Conservation (phyloP, 64 coral and sea anemone genomes). For the Dendronephthya gigantea region DNA sequence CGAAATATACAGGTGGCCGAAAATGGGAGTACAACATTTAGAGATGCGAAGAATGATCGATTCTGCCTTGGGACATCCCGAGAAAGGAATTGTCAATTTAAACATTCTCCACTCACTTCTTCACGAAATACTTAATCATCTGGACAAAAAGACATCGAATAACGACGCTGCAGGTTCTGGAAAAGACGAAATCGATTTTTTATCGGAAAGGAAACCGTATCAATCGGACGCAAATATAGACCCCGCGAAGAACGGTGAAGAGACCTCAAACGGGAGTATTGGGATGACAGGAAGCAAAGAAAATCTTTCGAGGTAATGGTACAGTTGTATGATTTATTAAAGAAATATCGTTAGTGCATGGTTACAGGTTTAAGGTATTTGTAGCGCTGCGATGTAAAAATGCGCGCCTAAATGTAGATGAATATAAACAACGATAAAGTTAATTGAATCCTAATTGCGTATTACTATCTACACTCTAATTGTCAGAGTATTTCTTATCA, state of each 20-base stretch:
- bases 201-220: neutral
- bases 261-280: neutral
- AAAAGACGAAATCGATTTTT: neutral
- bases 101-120: neutral
- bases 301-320: neutral
- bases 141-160: neutral
- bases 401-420: neutral
- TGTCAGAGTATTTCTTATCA: neutral
- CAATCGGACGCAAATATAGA: neutral
- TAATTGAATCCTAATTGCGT: too few species aligned
- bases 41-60: neutral
- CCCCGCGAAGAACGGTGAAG: neutral
- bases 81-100: conserved; percentile 2
- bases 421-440: too few species aligned
- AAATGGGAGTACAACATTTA: conserved; percentile 2
- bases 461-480: neutral
- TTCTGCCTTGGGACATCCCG: neutral
- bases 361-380: neutral
- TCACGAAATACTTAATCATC: neutral
- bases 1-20: neutral
- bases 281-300: neutral
- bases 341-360: neutral
- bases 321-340: neutral
- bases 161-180: neutral
- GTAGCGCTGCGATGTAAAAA: neutral